These are phyloP conservation scores for Echeneis naucrates DNA, from an alignment of 2,797 vertebrate genomes.

Conservation along the genomic window DNA sequence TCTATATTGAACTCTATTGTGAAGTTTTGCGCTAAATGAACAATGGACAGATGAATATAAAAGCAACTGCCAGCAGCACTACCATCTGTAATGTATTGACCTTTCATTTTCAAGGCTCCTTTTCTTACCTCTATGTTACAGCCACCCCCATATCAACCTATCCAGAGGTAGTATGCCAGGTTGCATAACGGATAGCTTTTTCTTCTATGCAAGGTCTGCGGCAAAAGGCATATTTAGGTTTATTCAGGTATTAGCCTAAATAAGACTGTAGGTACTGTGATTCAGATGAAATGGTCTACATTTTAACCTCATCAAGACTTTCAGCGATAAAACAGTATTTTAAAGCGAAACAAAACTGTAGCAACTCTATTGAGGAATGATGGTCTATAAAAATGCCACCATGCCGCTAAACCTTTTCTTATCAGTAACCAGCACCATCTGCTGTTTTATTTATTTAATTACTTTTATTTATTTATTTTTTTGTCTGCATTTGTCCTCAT, in stretches of 20 bases:
- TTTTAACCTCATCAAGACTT: constrained; percentile 34
- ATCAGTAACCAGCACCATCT: constrained; percentile 27
- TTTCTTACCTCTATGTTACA: constrained; percentile 26
- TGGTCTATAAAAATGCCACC: constrained; percentile 22
- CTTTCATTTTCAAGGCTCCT: constrained; percentile 35
- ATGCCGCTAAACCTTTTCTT: constrained; percentile 13
- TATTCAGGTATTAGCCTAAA: constrained; percentile 50
- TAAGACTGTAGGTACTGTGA: constrained; percentile 36
- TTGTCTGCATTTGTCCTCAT: too few species aligned
- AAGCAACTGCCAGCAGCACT: constrained; percentile 10
- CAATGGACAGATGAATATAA: constrained; percentile 10
- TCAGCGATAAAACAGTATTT: constrained; percentile 41
- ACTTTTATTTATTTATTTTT: too few species aligned
- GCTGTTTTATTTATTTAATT: constrained; percentile 29
- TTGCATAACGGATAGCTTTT: constrained; percentile 61
- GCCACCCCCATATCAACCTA: constrained; percentile 21
- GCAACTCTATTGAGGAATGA: constrained; percentile 26
- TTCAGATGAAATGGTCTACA: constrained; percentile 45
- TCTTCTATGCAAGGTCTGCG: constrained; percentile 29
- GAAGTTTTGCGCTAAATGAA: neutral
- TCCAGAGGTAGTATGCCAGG: constrained; percentile 28
- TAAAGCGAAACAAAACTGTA: constrained; percentile 23
- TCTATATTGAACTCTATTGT: constrained; percentile 4
- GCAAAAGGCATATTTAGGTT: constrained; percentile 56
- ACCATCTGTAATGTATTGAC: constrained; percentile 24